These are phyloP conservation scores for Chymomyza caudatula DNA, from an alignment of 2,888 invertebrate genomes.

Conservation along the genomic window DNA sequence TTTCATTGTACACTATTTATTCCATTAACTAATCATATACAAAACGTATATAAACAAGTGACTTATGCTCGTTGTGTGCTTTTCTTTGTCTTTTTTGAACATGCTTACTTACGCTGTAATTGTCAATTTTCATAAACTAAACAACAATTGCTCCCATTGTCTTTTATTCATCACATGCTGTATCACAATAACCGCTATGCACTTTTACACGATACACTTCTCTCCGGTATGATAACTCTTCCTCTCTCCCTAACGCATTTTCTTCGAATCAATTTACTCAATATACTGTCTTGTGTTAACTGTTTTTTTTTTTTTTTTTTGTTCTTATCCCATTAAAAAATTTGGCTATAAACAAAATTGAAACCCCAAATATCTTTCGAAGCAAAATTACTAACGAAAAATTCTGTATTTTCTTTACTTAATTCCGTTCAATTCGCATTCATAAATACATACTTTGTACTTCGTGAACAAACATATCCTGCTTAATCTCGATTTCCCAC, in stretches of 20 bases:
- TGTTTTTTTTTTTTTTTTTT: conserved; percentile 5
- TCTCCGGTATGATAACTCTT: not conserved
- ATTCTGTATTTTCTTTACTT: conserved; percentile 44
- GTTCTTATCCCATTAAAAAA: conserved; percentile 16
- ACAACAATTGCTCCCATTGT: conserved; percentile 11
- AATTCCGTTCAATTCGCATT: not conserved
- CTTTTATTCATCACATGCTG: conserved; percentile 11
- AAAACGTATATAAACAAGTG: conserved; percentile 35
- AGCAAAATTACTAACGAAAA: conserved; percentile 67
- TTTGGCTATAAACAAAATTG: conserved; percentile 46
- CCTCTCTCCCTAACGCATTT: not conserved
- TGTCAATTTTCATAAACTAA: conserved; percentile 17
- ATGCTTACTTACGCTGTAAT: conserved; percentile 69
- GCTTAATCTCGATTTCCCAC: not conserved
- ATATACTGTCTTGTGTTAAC: conserved; percentile 15
- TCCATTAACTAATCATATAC: not conserved
- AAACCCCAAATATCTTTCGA: not conserved
- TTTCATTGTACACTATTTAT: not conserved
- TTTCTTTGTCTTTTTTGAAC: conserved; percentile 65
- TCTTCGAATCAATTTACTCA: conserved; percentile 10
- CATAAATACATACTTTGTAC: not conserved
- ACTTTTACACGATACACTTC: not conserved
- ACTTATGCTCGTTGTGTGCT: conserved; percentile 76
- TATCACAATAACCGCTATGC: conserved; percentile 9
- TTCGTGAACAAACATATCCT: not conserved